phyloP scores from a whole-genome alignment of 2,797 vertebrate genomes.

The Margarornis squamiger region DNA sequence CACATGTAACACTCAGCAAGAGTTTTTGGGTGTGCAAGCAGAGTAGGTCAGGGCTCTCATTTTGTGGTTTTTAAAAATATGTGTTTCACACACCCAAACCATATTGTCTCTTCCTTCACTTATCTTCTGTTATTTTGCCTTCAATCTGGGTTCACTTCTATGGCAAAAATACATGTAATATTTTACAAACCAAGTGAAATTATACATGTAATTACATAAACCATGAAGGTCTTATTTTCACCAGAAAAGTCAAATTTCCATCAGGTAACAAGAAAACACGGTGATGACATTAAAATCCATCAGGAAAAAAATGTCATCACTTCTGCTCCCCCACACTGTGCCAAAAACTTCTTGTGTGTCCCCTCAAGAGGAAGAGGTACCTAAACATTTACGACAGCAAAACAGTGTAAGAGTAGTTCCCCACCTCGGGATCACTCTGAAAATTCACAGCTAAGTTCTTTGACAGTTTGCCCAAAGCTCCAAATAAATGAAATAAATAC shows the following conservation, averaged over 20 bases:
- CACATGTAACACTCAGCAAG: neutral
- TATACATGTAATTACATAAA: neutral
- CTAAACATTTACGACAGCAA: neutral
- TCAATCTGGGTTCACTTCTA: neutral
- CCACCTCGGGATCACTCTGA: neutral
- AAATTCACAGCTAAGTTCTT: neutral
- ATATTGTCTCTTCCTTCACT: neutral
- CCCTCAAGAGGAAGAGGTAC: neutral
- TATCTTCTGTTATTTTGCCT: constrained; percentile 15
- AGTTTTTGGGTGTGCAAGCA: neutral
- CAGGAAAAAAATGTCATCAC: neutral
- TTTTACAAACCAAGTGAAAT: neutral
- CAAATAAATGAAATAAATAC: neutral
- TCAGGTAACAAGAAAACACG: neutral
- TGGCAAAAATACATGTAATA: neutral
- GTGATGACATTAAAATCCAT: neutral
- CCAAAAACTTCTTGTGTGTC: neutral
- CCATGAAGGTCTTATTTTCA: neutral
- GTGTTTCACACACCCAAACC: constrained; percentile 32
- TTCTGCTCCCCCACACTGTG: neutral
- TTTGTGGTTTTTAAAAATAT: constrained; percentile 55
- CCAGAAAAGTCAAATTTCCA: neutral
- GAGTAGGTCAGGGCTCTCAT: neutral
- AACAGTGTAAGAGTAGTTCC: neutral
- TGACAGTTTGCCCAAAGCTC: neutral